Percentiles rank a stretch among this genome's conserved stretches.
These are phyloP conservation scores for Pipa parva DNA, from an alignment of 2,113 vertebrate genomes.

Conservation along the genomic window DNA sequence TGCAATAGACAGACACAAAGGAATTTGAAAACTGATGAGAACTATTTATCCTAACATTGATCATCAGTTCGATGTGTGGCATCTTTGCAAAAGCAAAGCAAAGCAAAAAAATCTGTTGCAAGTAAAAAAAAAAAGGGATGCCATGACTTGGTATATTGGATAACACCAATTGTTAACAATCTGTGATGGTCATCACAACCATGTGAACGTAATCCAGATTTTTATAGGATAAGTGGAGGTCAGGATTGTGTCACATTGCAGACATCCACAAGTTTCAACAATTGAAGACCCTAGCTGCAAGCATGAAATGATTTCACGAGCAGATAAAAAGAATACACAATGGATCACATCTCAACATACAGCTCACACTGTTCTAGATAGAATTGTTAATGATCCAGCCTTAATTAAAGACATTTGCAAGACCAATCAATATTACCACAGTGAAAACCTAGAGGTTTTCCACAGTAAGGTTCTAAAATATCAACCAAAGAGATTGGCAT, in stretches of 20 bases:
- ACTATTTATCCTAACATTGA: neutral
- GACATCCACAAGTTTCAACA: neutral
- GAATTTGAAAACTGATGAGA: neutral
- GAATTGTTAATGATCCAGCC: neutral
- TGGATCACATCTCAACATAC: neutral
- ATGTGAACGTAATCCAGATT: neutral
- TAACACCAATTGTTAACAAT: neutral
- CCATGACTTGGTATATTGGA: neutral
- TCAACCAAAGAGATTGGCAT: neutral
- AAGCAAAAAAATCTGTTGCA: neutral
- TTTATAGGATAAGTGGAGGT: neutral
- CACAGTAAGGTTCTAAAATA: neutral
- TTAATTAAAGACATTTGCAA: neutral
- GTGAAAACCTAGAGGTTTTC: neutral
- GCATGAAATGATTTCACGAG: neutral
- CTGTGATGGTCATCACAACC: neutral
- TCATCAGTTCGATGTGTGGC: constrained; percentile 1
- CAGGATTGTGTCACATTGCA: neutral
- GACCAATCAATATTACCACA: no score
- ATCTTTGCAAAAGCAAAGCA: neutral
- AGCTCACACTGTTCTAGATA: neutral
- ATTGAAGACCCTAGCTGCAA: neutral
- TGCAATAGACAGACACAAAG: neutral
- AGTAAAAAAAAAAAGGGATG: no score
- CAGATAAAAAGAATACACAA: neutral